Evolutionary conservation across 2,888 invertebrate genomes (phyloP).

Genomic region (Pammene fasciana): DNA sequence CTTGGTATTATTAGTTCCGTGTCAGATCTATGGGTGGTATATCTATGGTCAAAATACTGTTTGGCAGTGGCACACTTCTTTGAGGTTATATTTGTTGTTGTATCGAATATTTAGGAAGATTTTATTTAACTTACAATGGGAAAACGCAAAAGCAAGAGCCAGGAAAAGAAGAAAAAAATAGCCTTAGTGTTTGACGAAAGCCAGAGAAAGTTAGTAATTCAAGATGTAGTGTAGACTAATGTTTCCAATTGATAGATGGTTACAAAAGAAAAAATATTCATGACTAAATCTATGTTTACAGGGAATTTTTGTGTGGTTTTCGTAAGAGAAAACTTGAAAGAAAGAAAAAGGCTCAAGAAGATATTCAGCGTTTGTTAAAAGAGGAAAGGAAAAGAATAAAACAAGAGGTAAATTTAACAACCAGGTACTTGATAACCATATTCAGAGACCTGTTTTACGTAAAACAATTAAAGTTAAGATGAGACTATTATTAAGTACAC

Average conservation of each 20-base stretch:
- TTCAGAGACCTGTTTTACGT: too few relatives aligned
- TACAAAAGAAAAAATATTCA: constrained; percentile 18
- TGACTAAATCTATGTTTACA: constrained; percentile 62
- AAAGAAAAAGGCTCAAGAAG: constrained; percentile 88
- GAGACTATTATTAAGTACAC: too few relatives aligned
- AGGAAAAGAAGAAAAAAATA: constrained; percentile 68
- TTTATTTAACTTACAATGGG: constrained; percentile 58
- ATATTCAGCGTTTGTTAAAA: constrained; percentile 87
- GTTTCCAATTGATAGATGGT: constrained; percentile 5
- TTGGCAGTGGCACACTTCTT: neutral
- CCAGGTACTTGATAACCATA: too few relatives aligned
- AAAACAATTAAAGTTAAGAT: too few relatives aligned
- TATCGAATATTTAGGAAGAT: neutral
- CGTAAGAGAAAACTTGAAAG: constrained; percentile 91
- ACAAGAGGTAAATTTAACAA: constrained; percentile 82
- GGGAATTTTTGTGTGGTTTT: constrained; percentile 92
- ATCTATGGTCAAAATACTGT: too few relatives aligned
- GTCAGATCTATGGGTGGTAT: too few relatives aligned
- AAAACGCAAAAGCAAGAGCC: constrained; percentile 65
- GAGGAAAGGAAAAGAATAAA: constrained; percentile 90
- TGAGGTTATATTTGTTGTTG: constrained; percentile 22
- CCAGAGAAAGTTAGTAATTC: constrained; percentile 67
- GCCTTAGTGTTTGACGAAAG: constrained; percentile 74
- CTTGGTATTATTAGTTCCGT: too few relatives aligned
- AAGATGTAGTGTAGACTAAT: neutral